Evolutionary conservation across 2,888 invertebrate genomes (phyloP).

Genomic region (Synanthedon andrenaeformis): DNA sequence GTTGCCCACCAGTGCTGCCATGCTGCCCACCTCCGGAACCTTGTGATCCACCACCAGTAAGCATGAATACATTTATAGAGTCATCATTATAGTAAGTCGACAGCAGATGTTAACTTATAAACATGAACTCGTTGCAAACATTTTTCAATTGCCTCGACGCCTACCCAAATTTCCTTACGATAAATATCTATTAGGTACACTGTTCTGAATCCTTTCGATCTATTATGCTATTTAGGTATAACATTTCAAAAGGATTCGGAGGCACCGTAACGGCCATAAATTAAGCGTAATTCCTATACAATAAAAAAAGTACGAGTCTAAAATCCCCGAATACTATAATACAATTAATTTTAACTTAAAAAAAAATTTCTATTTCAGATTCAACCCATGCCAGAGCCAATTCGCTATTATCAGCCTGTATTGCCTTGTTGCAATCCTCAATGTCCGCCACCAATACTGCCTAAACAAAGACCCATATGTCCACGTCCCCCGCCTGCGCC

Average conservation of each 20-base stretch:
- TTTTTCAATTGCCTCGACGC: no score
- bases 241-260: no score
- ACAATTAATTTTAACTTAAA: no score
- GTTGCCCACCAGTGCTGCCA: slow-evolving; percentile 52
- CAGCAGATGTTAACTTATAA: not conserved
- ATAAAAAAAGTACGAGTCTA: no score
- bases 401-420: slow-evolving; percentile 51
- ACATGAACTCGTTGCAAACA: not conserved
- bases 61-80: not conserved
- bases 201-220: no score
- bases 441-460: slow-evolving; percentile 64
- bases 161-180: no score
- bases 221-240: no score
- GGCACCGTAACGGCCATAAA: no score
- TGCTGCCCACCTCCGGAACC: slow-evolving; percentile 55
- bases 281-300: no score
- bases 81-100: not conserved
- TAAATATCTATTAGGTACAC: no score
- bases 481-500: slow-evolving; percentile 51
- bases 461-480: slow-evolving; percentile 58
- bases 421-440: slow-evolving; percentile 60
- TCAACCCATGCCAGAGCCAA: slow-evolving; percentile 50
- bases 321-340: no score
- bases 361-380: slow-evolving; percentile 26
- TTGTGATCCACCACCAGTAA: slow-evolving; percentile 56